Base-by-base conservation (phyloP, 2,113 vertebrate genomes). In the Eupsittula cactorum region DNA sequence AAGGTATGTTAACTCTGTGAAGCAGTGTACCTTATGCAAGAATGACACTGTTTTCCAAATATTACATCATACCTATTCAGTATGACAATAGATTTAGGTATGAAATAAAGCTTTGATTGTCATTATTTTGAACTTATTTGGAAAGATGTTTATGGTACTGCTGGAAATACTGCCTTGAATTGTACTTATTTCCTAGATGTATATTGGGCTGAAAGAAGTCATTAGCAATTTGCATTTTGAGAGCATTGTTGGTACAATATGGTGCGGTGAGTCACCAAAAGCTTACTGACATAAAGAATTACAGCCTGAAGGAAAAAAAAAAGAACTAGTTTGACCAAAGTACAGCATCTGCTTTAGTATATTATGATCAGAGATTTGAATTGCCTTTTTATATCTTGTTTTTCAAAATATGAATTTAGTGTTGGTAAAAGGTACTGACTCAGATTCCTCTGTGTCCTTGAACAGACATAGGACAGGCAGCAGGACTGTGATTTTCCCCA, bases 141-240 rank as follows among this genome's bases (percentile, higher is more conserved):
- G 28, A 52, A 87, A 64, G 35, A 62, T 77, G 49, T 69, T 92
- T 90, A 44, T 91, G 28, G 21, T 59, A 27, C 78, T 76, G 7
- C 27, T 53, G 62, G 62, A 90, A 95, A 80, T 53, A 35, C 41
- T 85, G 37, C 59, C 28, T 52, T 4, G 6, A 90, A 73, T 79
- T 80, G 53, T 37, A 37, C 41, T 70, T 73, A 35, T 87, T 82
- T 94, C 33, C 53, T 46, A 57, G 63, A 63, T 90, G 94, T 77
- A 39, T 76, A 67, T 52, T 47, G 49, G 67, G 23, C 44, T 94
- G 79, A 91, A 93, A 79, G 74, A 94, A 90, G 67, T 69, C 74
- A 74, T 94, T 95, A 93, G 63, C 46, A 86, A 83, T 96, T 90
- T 97, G 67, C 63, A 86, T 93, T 96, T 90, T 96, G 75, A 88